Evolutionary conservation across 2,797 vertebrate species (phyloP).

Genomic region (Dendrocincla tyrannina): DNA sequence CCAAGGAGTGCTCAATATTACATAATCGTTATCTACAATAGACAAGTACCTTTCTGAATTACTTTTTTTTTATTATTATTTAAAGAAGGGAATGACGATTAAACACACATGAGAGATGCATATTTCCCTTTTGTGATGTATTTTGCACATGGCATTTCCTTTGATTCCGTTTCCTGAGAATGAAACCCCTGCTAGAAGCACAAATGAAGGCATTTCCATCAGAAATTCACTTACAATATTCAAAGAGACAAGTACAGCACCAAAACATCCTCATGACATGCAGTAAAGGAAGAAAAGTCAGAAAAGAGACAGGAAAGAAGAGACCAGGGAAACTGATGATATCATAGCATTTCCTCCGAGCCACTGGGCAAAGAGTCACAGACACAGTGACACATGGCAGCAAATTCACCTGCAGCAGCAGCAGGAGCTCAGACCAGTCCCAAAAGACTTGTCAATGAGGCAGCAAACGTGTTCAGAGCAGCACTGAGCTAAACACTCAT

Average conservation of each 20-base stretch:
- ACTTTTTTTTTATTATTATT: not conserved
- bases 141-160: not conserved
- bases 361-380: not conserved
- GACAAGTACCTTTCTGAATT: not conserved
- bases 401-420: not conserved
- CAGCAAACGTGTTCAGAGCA: not conserved
- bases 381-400: not conserved
- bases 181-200: accelerated
- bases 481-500: accelerated
- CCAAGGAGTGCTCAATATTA: not conserved
- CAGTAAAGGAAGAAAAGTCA: not conserved
- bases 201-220: not conserved
- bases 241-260: not conserved
- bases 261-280: not conserved
- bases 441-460: not conserved
- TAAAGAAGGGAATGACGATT: not conserved
- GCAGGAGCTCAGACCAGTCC: not conserved
- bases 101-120: not conserved
- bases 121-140: not conserved
- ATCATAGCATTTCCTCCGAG: not conserved
- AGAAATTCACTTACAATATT: not conserved
- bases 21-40: not conserved
- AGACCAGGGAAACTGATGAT: not conserved
- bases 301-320: not conserved
- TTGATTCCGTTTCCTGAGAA: not conserved